A percentile compares a stretch with the other conserved stretches of the same genome.
Evolutionary conservation across 2,797 vertebrate genomes (phyloP).

Genomic region (Danio tinwini): DNA sequence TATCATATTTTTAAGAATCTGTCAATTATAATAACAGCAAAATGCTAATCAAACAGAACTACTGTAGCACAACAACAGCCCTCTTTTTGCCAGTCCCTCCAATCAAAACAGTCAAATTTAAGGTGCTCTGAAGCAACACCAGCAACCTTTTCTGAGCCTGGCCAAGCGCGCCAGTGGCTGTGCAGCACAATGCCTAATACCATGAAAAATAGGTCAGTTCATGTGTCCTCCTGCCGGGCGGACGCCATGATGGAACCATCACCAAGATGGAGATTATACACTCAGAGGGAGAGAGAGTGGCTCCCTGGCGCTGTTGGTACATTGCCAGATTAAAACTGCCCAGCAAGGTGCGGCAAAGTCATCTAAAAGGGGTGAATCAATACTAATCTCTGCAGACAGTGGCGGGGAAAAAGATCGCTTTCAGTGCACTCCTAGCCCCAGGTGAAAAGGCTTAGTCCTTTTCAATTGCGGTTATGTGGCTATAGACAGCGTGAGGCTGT

Average conservation of each 20-base stretch:
- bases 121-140: slow-evolving; percentile 26
- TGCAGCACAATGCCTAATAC: slow-evolving; percentile 32
- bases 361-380: slow-evolving; percentile 62
- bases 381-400: slow-evolving; percentile 63
- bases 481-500: slow-evolving; percentile 41
- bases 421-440: slow-evolving; percentile 49
- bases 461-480: slow-evolving; percentile 51
- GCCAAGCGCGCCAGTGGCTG: slow-evolving; percentile 13
- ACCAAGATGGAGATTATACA: slow-evolving; percentile 56
- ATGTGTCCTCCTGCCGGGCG: not conserved
- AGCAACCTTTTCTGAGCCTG: slow-evolving; percentile 42
- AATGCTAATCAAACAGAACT: too few relatives aligned
- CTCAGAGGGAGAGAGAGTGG: slow-evolving; percentile 39
- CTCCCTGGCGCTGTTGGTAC: slow-evolving; percentile 40
- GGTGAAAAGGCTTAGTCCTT: slow-evolving; percentile 57
- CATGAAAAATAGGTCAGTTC: slow-evolving; percentile 39
- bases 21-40: too few relatives aligned
- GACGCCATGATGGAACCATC: slow-evolving; percentile 33
- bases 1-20: too few relatives aligned
- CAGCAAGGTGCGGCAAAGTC: slow-evolving; percentile 55
- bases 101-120: slow-evolving; percentile 35
- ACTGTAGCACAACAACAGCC: not conserved
- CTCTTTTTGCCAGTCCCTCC: not conserved
- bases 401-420: slow-evolving; percentile 56
- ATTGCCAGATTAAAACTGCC: slow-evolving; percentile 56